A percentile compares a stretch with the other conserved stretches of the same genome.
Evolutionary conservation across 2,113 vertebrate species (phyloP).

Genomic region (Serinus canaria): DNA sequence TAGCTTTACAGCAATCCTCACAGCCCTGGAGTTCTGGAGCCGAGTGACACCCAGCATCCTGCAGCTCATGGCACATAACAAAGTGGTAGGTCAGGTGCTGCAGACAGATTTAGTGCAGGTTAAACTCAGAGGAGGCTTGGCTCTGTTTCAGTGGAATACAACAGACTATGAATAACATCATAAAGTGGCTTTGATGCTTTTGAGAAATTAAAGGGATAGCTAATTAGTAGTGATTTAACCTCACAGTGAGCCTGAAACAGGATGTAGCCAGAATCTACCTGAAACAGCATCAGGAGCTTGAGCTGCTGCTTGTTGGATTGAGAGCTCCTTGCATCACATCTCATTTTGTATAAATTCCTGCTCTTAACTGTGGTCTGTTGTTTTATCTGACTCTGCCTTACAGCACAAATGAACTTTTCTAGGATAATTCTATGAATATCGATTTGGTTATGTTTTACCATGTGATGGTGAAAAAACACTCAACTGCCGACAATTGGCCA

Average conservation of each 20-base stretch:
- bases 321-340: background rate
- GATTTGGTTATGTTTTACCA: background rate
- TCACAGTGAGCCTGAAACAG: background rate
- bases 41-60: constrained; percentile 96
- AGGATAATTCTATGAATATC: background rate
- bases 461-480: background rate
- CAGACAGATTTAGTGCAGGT: background rate
- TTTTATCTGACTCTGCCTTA: background rate
- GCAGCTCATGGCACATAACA: constrained; percentile 98
- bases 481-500: background rate
- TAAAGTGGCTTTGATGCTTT: background rate
- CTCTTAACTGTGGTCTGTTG: background rate
- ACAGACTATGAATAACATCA: background rate
- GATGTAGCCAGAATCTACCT: background rate
- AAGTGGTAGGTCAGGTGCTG: constrained; percentile 84
- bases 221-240: background rate
- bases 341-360: background rate
- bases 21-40: constrained; percentile 98
- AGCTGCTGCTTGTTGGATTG: background rate
- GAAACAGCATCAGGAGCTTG: background rate
- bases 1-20: constrained; percentile 92
- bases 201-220: background rate
- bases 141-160: background rate
- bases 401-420: background rate
- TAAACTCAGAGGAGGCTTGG: background rate